phyloP scores from a whole-genome alignment of 1,140 invertebrate genomes.

The Drosophila biarmipes region DNA sequence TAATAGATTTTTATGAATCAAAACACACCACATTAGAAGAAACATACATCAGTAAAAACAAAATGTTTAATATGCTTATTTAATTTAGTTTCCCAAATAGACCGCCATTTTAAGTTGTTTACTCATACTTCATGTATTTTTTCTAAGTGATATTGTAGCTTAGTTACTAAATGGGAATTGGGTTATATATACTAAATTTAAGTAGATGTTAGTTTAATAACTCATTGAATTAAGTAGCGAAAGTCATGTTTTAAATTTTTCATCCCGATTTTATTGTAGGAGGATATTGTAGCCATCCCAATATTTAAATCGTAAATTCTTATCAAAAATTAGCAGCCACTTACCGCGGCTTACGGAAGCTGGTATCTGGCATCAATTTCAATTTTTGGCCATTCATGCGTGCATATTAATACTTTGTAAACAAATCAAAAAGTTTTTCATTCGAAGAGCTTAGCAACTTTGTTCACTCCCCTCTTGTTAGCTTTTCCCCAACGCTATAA shows the following conservation, averaged over 20 bases:
- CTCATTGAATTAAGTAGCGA: conserved; percentile 28
- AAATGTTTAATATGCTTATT: not conserved
- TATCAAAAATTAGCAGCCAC: conserved; percentile 41
- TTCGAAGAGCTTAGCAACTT: conserved; percentile 50
- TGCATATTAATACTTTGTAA: conserved; percentile 35
- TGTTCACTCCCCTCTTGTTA: conserved; percentile 10
- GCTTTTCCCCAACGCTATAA: conserved; percentile 30
- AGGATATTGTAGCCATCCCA: conserved; percentile 10
- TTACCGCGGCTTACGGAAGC: conserved; percentile 42
- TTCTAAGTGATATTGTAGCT: conserved; percentile 24
- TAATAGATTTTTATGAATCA: conserved; percentile 1
- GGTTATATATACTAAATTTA: conserved; percentile 26
- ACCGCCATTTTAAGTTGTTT: not conserved
- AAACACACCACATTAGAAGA: not conserved
- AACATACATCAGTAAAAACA: conserved; percentile 6
- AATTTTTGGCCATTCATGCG: conserved; percentile 28
- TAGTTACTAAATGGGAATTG: conserved; percentile 40
- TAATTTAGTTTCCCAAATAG: conserved; percentile 3
- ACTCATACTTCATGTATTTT: not conserved
- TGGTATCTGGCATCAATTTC: conserved; percentile 23
- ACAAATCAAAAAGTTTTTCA: conserved; percentile 52
- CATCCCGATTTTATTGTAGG: not conserved
- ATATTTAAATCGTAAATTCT: conserved; percentile 9
- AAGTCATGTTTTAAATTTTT: conserved; percentile 8
- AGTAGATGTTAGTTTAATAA: conserved; percentile 21